Evolutionary conservation across 2,888 invertebrate genomes (phyloP).

Genomic region (Catocala nupta): DNA sequence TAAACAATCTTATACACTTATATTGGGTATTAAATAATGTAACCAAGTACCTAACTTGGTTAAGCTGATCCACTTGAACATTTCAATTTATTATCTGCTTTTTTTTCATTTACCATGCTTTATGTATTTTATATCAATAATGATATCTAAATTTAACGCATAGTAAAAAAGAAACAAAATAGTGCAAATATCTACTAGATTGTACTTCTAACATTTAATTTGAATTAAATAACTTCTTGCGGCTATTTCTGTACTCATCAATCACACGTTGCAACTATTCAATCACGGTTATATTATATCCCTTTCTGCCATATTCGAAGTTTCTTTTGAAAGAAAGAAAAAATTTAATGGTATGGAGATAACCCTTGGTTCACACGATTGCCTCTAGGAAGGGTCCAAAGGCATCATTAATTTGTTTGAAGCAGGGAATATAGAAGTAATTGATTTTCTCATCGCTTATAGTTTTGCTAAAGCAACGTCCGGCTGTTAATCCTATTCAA

Average conservation of each 20-base stretch:
- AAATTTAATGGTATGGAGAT: conserved; percentile 34
- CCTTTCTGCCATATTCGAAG: conserved; percentile 24
- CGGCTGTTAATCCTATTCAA: conserved; percentile 22
- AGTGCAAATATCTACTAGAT: conserved; percentile 59
- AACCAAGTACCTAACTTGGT: too few species aligned
- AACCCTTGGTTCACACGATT: conserved; percentile 62
- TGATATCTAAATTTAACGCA: conserved; percentile 34
- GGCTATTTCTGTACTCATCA: conserved; percentile 67
- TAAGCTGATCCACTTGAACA: too few species aligned
- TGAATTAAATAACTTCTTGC: conserved; percentile 57
- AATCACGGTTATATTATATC: conserved; percentile 39
- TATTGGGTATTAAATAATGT: too few species aligned
- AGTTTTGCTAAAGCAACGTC: conserved; percentile 35
- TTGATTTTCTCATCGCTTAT: conserved; percentile 48
- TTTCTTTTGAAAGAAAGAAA: conserved; percentile 28
- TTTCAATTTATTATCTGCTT: too few species aligned
- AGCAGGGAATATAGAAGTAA: conserved; percentile 45
- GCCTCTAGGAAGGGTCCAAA: conserved; percentile 63
- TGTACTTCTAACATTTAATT: conserved; percentile 68
- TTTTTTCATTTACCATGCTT: too few species aligned
- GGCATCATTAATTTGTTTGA: conserved; percentile 68
- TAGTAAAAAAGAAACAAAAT: conserved; percentile 66
- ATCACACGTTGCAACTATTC: conserved; percentile 65
- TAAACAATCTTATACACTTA: too few species aligned
- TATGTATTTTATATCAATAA: background rate